Conservation (phyloP, 2,113 vertebrate genomes). For the Macaca mulatta region DNA sequence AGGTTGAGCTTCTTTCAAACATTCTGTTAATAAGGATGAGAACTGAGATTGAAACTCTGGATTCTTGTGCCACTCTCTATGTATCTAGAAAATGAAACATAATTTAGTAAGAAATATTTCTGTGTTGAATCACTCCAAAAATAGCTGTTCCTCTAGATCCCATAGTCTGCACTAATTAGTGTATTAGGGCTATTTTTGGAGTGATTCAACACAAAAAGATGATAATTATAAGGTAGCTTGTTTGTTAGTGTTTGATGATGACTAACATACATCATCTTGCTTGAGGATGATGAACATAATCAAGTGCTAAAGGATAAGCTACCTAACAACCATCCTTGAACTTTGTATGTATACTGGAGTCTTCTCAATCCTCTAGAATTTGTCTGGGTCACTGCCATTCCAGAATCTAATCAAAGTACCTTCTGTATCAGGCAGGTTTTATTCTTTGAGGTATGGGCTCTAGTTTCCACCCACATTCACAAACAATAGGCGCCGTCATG, state of each 20-base stretch:
- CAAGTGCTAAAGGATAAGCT: not conserved
- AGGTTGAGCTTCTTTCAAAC: not conserved
- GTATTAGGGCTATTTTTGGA: too few relatives aligned
- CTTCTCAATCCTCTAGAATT: not conserved
- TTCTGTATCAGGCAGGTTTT: slow-evolving; percentile 32
- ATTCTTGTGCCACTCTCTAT: not conserved
- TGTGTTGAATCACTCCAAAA: not conserved
- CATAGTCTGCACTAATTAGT: too few relatives aligned
- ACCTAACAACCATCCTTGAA: not conserved
- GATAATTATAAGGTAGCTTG: too few relatives aligned
- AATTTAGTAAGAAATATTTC: not conserved
- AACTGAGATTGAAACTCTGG: not conserved
- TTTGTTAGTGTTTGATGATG: too few relatives aligned
- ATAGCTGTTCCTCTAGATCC: not conserved
- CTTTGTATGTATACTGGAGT: not conserved
- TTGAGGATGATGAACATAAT: not conserved
- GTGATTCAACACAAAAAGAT: too few relatives aligned
- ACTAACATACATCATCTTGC: too few relatives aligned
- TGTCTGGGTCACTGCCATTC: not conserved
- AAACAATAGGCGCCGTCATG: not conserved
- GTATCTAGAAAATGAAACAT: not conserved
- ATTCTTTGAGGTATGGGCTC: not conserved
- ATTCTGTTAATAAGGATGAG: not conserved
- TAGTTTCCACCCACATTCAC: slow-evolving; percentile 17
- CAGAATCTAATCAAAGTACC: not conserved